Percentiles rank a stretch among this genome's conserved stretches.
Conservation (phyloP, 2,113 vertebrate genomes). For the Chlamydotis undulata region DNA sequence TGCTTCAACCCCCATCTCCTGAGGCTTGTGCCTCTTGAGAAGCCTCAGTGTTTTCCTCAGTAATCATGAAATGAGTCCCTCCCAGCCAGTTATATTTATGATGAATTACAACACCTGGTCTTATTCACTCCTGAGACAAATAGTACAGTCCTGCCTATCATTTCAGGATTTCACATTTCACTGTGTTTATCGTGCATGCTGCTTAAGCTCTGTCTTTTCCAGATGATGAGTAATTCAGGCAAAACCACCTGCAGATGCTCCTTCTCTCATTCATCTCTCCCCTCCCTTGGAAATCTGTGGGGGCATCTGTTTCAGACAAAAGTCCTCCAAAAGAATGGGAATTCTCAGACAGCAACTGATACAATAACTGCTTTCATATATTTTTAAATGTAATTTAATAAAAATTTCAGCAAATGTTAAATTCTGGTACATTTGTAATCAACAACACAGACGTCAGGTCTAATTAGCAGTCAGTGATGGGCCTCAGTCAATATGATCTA, state of each 20-base stretch:
- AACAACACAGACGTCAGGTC: background rate
- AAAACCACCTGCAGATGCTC: slow-evolving; percentile 1
- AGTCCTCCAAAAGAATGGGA: background rate
- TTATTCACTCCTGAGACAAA: background rate
- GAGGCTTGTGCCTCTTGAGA: background rate
- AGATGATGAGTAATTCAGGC: slow-evolving; percentile 20
- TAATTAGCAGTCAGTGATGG: background rate
- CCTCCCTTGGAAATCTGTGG: background rate
- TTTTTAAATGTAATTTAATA: background rate
- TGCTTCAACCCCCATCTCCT: background rate
- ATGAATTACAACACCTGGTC: background rate
- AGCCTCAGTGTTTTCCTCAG: background rate
- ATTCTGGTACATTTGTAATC: background rate
- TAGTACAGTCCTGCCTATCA: background rate
- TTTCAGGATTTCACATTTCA: background rate
- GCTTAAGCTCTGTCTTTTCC: background rate
- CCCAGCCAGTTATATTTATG: background rate
- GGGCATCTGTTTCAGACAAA: background rate
- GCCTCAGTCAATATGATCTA: background rate
- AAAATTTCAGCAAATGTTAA: background rate
- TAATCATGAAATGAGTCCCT: background rate
- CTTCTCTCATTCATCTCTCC: background rate
- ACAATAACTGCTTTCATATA: background rate
- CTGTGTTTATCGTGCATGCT: background rate
- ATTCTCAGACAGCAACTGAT: background rate